Evolutionary conservation across 2,113 vertebrate genomes (phyloP), one percentile per base, ranked within the genome.

Genomic region (Neoarius graeffei): DNA sequence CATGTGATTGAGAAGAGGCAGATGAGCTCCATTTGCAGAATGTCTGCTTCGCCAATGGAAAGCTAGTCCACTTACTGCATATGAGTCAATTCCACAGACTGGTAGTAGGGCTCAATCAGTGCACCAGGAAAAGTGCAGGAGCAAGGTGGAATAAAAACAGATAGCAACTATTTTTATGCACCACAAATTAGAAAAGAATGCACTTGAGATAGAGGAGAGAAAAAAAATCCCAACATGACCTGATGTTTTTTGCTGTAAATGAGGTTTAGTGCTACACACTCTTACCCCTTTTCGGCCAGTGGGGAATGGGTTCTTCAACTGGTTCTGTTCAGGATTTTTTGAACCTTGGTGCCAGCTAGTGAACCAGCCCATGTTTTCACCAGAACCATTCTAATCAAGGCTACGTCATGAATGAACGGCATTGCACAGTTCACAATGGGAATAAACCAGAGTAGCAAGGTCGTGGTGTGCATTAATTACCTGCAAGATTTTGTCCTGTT

Each of bases 11-110:
- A 30, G 71, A 83, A 42, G 76, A 69, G 7, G 86, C 56, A 73
- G 84, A 88, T 81, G 83, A 89, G 87, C 84, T 91, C 84, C 81
- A 89, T 90, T 89, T 91, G 73, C 88, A 86, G 82, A 54, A 82
- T 88, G 86, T 86, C 59, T 13, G 66, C 57, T 87, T 86, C 8
- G 42, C 83, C 64, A 66, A 59, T 67, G 85, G 77, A 85, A 54
- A 86, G 59, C 73, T 42, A 84, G 81, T 23, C 19, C 25, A 62
- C 69, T 88, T 86, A 86, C 64, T 86, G 88, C 35, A 23, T 81
- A 76, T 64, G 69, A 87, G 76, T 82, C 87, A 89, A 86, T 89
- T 86, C 76, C 76, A 19, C 27, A 57, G 81, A 86, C 86, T 85
- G 81, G 52, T 35, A 50, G 56, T 71, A 30, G 85, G 71, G 79